Percentiles rank a stretch among this genome's conserved stretches.
Conservation (phyloP, 2,113 vertebrate genomes). For the Atractosteus spatula region DNA sequence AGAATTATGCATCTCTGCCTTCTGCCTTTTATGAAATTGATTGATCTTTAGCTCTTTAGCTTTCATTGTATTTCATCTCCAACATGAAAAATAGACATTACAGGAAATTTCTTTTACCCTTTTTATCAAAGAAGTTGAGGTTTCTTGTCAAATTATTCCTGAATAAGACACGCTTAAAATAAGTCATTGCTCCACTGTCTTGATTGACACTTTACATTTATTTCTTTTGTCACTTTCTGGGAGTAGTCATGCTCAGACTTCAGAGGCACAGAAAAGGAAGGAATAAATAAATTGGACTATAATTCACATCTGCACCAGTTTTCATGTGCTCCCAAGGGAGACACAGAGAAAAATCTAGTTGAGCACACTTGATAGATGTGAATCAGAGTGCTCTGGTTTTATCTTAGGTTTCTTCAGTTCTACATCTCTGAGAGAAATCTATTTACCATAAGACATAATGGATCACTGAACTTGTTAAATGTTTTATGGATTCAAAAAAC, state of each 20-base stretch:
- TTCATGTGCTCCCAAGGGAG: neutral
- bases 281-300: constrained; percentile 8
- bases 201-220: neutral
- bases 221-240: constrained; percentile 9
- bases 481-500: neutral
- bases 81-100: too few species aligned
- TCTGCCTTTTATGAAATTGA: too few species aligned
- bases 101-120: too few species aligned
- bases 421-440: too few species aligned
- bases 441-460: neutral
- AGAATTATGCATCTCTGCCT: too few species aligned
- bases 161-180: too few species aligned
- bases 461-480: neutral
- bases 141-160: too few species aligned
- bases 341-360: neutral
- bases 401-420: too few species aligned
- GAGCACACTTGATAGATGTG: neutral
- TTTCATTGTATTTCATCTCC: too few species aligned
- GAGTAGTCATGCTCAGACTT: neutral
- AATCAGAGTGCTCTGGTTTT: neutral
- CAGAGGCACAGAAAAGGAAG: constrained; percentile 1
- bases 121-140: too few species aligned
- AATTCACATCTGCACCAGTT: neutral
- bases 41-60: too few species aligned
- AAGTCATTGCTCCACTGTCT: too few species aligned